phyloP scores from a whole-genome alignment of 2,797 vertebrate genomes.

The Eulemur mongoz region DNA sequence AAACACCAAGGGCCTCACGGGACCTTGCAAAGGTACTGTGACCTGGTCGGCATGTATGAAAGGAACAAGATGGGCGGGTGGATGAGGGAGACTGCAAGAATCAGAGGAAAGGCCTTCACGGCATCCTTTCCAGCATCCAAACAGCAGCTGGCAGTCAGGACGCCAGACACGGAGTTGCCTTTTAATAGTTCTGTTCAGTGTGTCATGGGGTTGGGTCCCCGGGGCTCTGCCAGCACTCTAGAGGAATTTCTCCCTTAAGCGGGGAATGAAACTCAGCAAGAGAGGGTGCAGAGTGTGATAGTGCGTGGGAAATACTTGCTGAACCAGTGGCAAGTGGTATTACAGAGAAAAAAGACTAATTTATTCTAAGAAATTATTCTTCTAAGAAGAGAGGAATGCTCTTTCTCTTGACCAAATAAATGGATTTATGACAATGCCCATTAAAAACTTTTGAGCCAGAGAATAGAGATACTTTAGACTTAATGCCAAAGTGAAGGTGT shows the following conservation, averaged over 20 bases:
- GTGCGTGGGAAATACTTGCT: too few species aligned
- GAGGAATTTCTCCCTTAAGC: neutral
- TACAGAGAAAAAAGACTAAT: neutral
- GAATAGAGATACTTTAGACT: neutral
- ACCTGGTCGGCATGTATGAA: neutral
- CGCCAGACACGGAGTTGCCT: neutral
- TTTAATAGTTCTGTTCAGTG: neutral
- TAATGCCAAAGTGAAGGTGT: neutral
- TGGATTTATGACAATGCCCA: neutral
- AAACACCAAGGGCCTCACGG: neutral
- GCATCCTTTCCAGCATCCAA: neutral
- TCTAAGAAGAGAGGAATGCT: fast-evolving
- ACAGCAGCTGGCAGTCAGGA: neutral
- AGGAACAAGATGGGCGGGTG: neutral
- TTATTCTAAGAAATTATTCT: neutral
- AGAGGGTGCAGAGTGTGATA: neutral
- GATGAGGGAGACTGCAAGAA: neutral
- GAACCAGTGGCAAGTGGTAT: neutral
- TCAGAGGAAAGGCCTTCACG: neutral
- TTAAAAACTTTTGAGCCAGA: neutral
- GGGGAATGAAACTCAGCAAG: neutral
- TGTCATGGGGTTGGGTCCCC: neutral
- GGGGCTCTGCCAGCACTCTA: fast-evolving
- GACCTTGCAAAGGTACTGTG: neutral
- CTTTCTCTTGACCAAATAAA: neutral